Base-by-base conservation (phyloP, 2,888 invertebrate genomes). In the Amphimallon solstitiale region DNA sequence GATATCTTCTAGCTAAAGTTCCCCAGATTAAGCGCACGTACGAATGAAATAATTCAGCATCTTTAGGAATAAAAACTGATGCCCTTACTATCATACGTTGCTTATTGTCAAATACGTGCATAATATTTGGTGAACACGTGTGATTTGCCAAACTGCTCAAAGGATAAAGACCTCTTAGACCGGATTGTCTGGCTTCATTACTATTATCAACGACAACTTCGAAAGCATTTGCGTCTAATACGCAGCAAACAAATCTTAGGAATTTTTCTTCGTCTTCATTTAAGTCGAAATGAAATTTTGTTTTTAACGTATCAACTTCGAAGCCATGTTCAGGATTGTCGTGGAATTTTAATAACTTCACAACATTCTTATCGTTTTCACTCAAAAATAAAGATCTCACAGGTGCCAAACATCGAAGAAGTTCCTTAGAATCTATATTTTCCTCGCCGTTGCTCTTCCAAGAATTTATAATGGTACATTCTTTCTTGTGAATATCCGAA, bases 1-100 rank as follows among this genome's bases (percentile, higher is more conserved):
- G 87, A 35, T 85, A 83, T 10, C 89, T 83, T 62, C 92, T 84
- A 10, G 88, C 85, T 29, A 2, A 86, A 82, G 91, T 91, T 37
- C 89, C 88, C 91, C 92, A 92, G 46, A 90, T 79, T 19, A 88
- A 73, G 65, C 88, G 86, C 0, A 89, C 85, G 74, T 92, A 92
- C 46, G 88, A 86, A 56, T 89, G 86, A 52, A 87, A 88, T 68
- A 92, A 85, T 80, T 91, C 90, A 7, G 85, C 79, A 17, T 88
- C 89, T 64, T 85, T 84, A 49, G 79, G 77, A 67, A 92, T 90
- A 5, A 84, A 82, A 64, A 84, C 84, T 0, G 86, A 83, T 1
- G 91, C 88, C 75, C 84, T 86, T 0, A 89, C 85, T 23, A 86
- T 83, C 86, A 91, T 87, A 72, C 84, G 83, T 60, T 84, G 84